These are phyloP conservation scores for Oscheius onirici DNA, from an alignment of 2,888 invertebrate species.

Conservation along the genomic window DNA sequence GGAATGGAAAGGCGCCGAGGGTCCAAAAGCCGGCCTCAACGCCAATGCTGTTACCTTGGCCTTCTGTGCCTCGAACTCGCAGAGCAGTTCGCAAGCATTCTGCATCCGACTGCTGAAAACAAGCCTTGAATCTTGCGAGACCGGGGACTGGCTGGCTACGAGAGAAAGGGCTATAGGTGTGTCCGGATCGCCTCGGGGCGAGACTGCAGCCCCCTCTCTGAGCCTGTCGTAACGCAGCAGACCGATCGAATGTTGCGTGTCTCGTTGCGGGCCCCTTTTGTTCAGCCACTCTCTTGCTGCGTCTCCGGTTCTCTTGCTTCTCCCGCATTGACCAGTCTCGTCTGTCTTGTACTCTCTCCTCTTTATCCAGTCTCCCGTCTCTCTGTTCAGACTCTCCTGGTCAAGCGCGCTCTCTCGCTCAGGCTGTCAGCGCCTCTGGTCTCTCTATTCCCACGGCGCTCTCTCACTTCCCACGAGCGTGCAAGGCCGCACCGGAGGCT, in stretches of 20 bases:
- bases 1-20: slow-evolving; percentile 44
- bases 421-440: slow-evolving; percentile 10
- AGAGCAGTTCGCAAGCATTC: slow-evolving; percentile 64
- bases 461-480: slow-evolving; percentile 31
- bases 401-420: slow-evolving; percentile 27
- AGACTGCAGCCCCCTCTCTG: slow-evolving; percentile 5
- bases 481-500: too few relatives aligned
- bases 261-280: slow-evolving; percentile 20
- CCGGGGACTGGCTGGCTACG: too few relatives aligned
- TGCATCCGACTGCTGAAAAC: slow-evolving; percentile 35
- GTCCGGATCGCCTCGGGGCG: slow-evolving; percentile 29
- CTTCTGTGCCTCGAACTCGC: slow-evolving; percentile 60
- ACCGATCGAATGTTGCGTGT: slow-evolving; percentile 30
- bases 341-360: background rate
- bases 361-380: slow-evolving; percentile 1
- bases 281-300: slow-evolving; percentile 8
- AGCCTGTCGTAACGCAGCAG: slow-evolving; percentile 30
- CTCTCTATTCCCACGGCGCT: slow-evolving; percentile 22
- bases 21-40: slow-evolving; percentile 56
- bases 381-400: slow-evolving; percentile 10
- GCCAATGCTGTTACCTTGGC: slow-evolving; percentile 51
- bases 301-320: slow-evolving; percentile 22
- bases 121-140: background rate
- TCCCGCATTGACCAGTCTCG: slow-evolving; percentile 22
- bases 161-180: slow-evolving; percentile 1